phyloP scores from a whole-genome alignment of 2,888 invertebrate species.

The Lamellibrachia satsuma region DNA sequence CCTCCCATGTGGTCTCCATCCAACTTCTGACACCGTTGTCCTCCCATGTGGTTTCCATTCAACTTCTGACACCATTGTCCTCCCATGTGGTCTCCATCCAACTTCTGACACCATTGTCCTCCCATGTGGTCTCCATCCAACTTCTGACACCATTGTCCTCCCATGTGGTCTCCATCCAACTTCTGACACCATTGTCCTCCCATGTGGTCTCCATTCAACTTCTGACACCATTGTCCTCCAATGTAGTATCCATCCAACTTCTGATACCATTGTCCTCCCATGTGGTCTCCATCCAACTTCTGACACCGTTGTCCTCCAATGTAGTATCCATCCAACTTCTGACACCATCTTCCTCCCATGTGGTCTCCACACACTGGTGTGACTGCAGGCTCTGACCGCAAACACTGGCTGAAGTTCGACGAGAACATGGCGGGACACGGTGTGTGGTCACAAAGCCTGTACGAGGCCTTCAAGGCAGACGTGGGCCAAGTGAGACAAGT shows the following conservation, averaged over 20 bases:
- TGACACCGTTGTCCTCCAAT: background rate
- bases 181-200: background rate
- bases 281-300: background rate
- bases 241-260: too few species aligned
- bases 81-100: too few species aligned
- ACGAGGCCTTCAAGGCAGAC: slow-evolving; percentile 82
- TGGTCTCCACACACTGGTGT: background rate
- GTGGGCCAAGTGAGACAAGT: slow-evolving; percentile 59
- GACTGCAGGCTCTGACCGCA: slow-evolving; percentile 76
- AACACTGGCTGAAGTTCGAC: slow-evolving; percentile 87
- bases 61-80: too few species aligned
- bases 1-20: background rate
- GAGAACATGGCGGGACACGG: slow-evolving; percentile 74
- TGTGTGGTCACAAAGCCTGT: slow-evolving; percentile 87
- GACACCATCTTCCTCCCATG: background rate
- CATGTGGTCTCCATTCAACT: background rate
- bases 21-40: background rate
- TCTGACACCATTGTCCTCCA: too few species aligned
- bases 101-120: background rate
- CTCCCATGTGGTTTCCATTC: background rate
- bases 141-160: background rate
- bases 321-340: background rate
- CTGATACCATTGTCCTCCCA: background rate
- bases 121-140: background rate
- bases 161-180: background rate